Conservation (phyloP, 2,888 invertebrate species). For the Seira sanloemensis region DNA sequence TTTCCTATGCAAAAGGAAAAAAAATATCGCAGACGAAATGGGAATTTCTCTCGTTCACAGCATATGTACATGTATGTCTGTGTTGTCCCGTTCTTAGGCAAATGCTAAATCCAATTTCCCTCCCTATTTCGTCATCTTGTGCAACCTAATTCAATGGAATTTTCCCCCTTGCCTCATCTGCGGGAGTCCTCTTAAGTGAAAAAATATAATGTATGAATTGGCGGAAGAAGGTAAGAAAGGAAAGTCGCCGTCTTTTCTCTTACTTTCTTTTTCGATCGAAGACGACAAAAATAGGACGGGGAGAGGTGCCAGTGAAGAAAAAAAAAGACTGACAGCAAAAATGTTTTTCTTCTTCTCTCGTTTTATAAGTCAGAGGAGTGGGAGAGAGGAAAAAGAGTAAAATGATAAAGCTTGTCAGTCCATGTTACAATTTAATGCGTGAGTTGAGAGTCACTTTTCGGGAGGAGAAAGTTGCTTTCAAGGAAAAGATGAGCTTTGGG, state of each 20-base stretch:
- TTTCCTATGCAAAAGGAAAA: too few relatives aligned
- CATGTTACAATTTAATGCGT: background rate
- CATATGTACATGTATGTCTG: too few relatives aligned
- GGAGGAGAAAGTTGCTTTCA: too few relatives aligned
- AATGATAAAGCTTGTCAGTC: background rate
- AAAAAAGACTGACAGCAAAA: background rate
- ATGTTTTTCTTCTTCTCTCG: background rate
- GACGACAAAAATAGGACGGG: too few relatives aligned
- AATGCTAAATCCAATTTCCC: background rate
- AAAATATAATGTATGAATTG: too few relatives aligned
- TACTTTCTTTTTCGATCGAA: too few relatives aligned
- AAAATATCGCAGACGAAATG: too few relatives aligned
- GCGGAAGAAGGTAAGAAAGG: too few relatives aligned
- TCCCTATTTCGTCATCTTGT: background rate
- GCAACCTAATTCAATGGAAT: background rate
- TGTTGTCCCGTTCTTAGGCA: background rate
- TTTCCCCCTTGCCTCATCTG: background rate
- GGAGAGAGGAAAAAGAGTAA: background rate
- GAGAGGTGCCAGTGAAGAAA: background rate
- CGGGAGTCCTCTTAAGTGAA: too few relatives aligned
- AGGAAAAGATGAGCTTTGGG: too few relatives aligned
- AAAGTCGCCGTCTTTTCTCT: too few relatives aligned
- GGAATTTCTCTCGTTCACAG: too few relatives aligned
- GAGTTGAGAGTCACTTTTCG: background rate
- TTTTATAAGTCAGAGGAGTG: background rate